These are phyloP conservation scores for Acleris emargana DNA, from an alignment of 2,888 invertebrate species.

Conservation along the genomic window DNA sequence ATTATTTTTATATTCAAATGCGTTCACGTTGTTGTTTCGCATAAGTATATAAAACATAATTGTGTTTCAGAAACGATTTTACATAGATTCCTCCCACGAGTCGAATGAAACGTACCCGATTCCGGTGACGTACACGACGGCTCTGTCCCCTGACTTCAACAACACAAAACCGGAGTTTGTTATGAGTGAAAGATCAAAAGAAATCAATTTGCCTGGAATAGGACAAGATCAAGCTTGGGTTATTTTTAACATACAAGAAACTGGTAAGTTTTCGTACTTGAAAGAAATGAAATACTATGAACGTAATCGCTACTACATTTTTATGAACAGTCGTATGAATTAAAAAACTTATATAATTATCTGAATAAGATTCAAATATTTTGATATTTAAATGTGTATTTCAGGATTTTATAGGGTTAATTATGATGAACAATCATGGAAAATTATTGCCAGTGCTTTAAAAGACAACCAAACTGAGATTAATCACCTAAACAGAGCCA, in stretches of 20 bases:
- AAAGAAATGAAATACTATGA: background rate
- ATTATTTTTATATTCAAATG: too few relatives aligned
- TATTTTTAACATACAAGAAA: conserved; percentile 84
- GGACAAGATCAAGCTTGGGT: conserved; percentile 74
- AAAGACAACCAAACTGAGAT: conserved; percentile 76
- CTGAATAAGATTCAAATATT: background rate
- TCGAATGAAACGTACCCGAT: conserved; percentile 69
- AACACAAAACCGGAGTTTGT: conserved; percentile 67
- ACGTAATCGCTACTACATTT: too few relatives aligned
- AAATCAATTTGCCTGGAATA: conserved; percentile 54
- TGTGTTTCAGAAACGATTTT: conserved; percentile 69
- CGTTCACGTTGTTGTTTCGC: too few relatives aligned
- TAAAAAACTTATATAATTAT: too few relatives aligned
- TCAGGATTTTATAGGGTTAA: conserved; percentile 87
- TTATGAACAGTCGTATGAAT: too few relatives aligned
- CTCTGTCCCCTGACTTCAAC: conserved; percentile 54
- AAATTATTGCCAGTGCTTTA: conserved; percentile 69
- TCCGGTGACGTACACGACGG: conserved; percentile 71
- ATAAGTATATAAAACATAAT: background rate
- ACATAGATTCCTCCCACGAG: conserved; percentile 53
- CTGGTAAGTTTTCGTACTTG: conserved; percentile 62
- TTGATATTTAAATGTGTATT: conserved; percentile 21
- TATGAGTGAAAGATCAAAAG: conserved; percentile 55
- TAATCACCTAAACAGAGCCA: conserved; percentile 88
- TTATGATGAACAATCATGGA: conserved; percentile 84